A percentile compares a stretch with the other conserved stretches of the same genome.
Evolutionary conservation across 2,888 invertebrate genomes (phyloP).

Genomic region (Xestia sexstrigata): DNA sequence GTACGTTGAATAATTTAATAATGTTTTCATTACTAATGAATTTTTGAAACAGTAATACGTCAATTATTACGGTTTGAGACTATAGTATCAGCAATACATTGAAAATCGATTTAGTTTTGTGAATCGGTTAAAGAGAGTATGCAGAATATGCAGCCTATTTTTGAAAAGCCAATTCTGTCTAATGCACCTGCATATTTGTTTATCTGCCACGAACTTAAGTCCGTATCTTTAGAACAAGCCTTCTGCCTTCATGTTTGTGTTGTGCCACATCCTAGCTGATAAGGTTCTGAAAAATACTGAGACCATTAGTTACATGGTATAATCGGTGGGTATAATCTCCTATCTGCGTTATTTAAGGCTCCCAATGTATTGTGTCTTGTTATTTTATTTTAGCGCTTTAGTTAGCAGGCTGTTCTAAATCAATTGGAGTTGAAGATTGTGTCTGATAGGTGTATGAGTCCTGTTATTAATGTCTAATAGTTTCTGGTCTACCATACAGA

Average conservation of each 20-base stretch:
- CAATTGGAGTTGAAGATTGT: constrained; percentile 47
- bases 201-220: background rate
- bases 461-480: background rate
- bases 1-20: too few species aligned
- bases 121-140: background rate
- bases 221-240: background rate
- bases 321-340: constrained; percentile 50
- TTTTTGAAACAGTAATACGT: too few species aligned
- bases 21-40: too few species aligned
- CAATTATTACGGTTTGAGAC: too few species aligned
- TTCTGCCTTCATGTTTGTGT: constrained; percentile 4
- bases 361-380: constrained; percentile 25
- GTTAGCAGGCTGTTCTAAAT: constrained; percentile 49
- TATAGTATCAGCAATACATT: too few species aligned
- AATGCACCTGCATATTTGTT: background rate
- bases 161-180: background rate
- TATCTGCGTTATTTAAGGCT: constrained; percentile 53
- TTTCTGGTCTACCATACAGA: background rate
- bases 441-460: constrained; percentile 18
- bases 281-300: constrained; percentile 57
- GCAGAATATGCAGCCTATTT: background rate
- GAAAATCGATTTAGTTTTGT: background rate
- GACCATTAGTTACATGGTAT: constrained; percentile 57
- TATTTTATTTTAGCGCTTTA: constrained; percentile 33
- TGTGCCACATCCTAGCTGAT: constrained; percentile 37